These are phyloP conservation scores for Phymorhynchus buccinoides DNA, from an alignment of 1,140 invertebrate genomes.

Conservation along the genomic window DNA sequence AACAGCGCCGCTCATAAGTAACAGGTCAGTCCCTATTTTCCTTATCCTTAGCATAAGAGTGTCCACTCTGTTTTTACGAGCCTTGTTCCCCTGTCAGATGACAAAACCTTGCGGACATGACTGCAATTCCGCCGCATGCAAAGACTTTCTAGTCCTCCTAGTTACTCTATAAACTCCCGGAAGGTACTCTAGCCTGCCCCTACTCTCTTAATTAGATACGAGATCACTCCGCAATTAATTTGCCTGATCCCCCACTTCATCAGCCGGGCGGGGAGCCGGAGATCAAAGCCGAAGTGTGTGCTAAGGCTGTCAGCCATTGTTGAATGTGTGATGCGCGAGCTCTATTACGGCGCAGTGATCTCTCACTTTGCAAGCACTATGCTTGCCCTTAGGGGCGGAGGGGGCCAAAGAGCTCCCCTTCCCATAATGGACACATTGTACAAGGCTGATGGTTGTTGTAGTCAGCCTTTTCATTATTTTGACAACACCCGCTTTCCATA, in stretches of 20 bases:
- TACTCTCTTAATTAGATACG: constrained; percentile 26
- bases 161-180: too few relatives aligned
- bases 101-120: background rate
- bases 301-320: constrained; percentile 25
- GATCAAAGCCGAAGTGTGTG: constrained; percentile 31
- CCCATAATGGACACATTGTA: constrained; percentile 32
- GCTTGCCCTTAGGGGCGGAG: background rate
- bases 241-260: constrained; percentile 8
- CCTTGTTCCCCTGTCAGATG: background rate
- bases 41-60: too few relatives aligned
- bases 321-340: constrained; percentile 13
- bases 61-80: too few relatives aligned
- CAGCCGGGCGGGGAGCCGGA: too few relatives aligned
- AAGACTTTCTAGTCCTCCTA: too few relatives aligned
- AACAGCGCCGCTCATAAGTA: too few relatives aligned
- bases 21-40: too few relatives aligned
- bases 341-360: constrained; percentile 12
- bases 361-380: background rate
- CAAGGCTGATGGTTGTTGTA: constrained; percentile 26
- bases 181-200: too few relatives aligned
- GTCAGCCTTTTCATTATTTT: constrained; percentile 33
- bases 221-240: constrained; percentile 35
- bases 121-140: background rate
- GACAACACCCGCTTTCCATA: background rate
- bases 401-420: too few relatives aligned